These are phyloP conservation scores for Didymodactylos carnosus DNA, from an alignment of 2,888 invertebrate species.

Conservation along the genomic window DNA sequence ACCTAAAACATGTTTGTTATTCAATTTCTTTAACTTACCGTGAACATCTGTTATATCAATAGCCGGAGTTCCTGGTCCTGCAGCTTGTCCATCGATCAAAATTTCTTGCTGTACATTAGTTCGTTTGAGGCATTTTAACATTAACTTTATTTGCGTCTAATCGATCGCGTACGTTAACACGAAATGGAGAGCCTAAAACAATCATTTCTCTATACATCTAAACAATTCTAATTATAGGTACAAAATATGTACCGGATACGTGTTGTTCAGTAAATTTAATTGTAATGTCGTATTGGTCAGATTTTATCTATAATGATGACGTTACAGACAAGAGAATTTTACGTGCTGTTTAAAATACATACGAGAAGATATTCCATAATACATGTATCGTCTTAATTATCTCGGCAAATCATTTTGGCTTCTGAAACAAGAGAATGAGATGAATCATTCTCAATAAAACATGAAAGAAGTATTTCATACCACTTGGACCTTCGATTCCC, in stretches of 20 bases:
- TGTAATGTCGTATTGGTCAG: slow-evolving; percentile 53
- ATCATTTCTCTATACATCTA: neutral
- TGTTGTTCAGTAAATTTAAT: slow-evolving; percentile 62
- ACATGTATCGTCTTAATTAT: slow-evolving; percentile 65
- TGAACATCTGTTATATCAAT: slow-evolving; percentile 11
- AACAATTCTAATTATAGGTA: neutral
- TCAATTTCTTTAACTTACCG: too few species aligned
- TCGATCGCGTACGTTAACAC: slow-evolving; percentile 40
- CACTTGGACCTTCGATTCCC: slow-evolving; percentile 57
- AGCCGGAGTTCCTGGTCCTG: slow-evolving; percentile 40
- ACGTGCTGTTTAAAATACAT: neutral
- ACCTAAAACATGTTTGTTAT: too few species aligned
- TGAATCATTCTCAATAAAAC: too few species aligned
- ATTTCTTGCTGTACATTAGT: slow-evolving; percentile 53
- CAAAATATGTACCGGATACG: slow-evolving; percentile 42
- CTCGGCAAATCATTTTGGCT: slow-evolving; percentile 60
- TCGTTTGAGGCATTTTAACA: slow-evolving; percentile 4
- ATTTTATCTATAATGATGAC: slow-evolving; percentile 19
- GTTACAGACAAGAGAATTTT: neutral
- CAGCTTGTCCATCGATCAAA: slow-evolving; percentile 53
- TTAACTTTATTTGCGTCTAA: slow-evolving; percentile 44
- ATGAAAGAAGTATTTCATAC: too few species aligned
- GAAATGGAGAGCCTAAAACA: slow-evolving; percentile 33
- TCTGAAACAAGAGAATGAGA: too few species aligned
- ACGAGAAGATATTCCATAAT: slow-evolving; percentile 56